Base-by-base conservation (phyloP, 2,888 invertebrate genomes). In the Sisyra nigra region DNA sequence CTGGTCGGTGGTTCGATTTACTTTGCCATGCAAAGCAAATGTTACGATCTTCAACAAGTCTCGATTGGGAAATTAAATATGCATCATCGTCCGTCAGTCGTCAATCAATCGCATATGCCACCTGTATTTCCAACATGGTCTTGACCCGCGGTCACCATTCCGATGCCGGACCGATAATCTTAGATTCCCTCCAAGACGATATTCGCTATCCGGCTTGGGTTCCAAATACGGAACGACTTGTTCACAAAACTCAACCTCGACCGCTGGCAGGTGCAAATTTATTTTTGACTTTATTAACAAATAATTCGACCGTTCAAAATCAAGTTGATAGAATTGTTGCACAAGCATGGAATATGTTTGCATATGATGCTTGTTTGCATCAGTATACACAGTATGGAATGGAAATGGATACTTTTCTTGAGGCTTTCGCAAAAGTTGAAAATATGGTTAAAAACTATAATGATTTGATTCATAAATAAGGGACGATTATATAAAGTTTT, bases 391-490 rank as follows among this genome's bases (percentile, higher is more conserved):
- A 66, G 46, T 66, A 58, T 51, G 65, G 62, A 30, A 51, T 69
- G 31, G 61, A 62, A 46, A 65, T 67, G 33, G 58, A 64, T 32
- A 62, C 66, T 47, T 68, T 71, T 53, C 51, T 62, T 36, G 54
- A 60, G 47, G 58, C 65, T n/a, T 71, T 71, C 54, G 61, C 65
- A 32, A 60, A 59, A 51, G 48, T 67, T 46, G 68, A 69, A 55
- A 63, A 58, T 50, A 51, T 67, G 45, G 54, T 67, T 29, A 58
- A 63, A 48, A 54, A 58, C 46, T 69, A 70, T 50, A 61, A 62
- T 46, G 56, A 53, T 51, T 48, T 61, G 7, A 24, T 24, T 24
- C 24, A 24, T 5, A 24, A 24, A 24, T 24, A 24, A 24, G n/a
- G n/a, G n/a, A n/a, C n/a, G n/a, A n/a, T n/a, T n/a, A n/a, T n/a